A percentile compares a stretch with the other conserved stretches of the same genome.
Conservation (phyloP, 1,140 invertebrate species). For the Nasonia longicornis region DNA sequence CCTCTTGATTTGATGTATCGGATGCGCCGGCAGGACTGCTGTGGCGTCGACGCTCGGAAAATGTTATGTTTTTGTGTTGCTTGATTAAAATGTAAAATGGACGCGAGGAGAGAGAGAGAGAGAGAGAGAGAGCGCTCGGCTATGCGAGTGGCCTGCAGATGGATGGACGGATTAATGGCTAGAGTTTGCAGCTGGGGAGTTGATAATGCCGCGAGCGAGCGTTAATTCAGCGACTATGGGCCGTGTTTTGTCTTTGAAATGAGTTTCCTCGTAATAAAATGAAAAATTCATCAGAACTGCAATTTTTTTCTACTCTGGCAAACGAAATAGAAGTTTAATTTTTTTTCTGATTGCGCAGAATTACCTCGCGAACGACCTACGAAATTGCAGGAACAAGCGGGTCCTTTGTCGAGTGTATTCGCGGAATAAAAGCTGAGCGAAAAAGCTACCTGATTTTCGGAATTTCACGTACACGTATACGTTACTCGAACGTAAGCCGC, state of each 20-base stretch:
- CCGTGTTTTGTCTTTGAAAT: neutral
- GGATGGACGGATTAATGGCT: neutral
- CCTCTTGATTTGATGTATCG: conserved; percentile 1
- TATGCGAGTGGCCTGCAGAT: neutral
- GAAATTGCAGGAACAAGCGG: neutral
- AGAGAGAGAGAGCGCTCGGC: too few relatives aligned
- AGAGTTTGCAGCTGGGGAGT: neutral
- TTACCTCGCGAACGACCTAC: neutral
- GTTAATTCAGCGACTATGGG: neutral
- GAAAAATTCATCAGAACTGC: neutral
- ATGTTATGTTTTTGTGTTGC: neutral
- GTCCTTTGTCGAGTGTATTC: neutral
- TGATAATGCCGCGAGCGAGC: neutral
- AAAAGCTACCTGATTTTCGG: neutral
- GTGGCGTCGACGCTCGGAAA: neutral
- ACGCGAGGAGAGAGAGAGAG: neutral
- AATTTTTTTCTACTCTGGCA: neutral
- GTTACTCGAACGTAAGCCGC: too few relatives aligned
- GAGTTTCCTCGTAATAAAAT: neutral
- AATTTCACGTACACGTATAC: too few relatives aligned
- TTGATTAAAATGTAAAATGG: neutral
- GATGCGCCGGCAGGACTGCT: neutral
- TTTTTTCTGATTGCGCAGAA: too few relatives aligned
- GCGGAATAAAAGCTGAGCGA: neutral
- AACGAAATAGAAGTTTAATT: neutral